phyloP scores from a whole-genome alignment of 2,113 vertebrate species.

The Crypturellus undulatus region DNA sequence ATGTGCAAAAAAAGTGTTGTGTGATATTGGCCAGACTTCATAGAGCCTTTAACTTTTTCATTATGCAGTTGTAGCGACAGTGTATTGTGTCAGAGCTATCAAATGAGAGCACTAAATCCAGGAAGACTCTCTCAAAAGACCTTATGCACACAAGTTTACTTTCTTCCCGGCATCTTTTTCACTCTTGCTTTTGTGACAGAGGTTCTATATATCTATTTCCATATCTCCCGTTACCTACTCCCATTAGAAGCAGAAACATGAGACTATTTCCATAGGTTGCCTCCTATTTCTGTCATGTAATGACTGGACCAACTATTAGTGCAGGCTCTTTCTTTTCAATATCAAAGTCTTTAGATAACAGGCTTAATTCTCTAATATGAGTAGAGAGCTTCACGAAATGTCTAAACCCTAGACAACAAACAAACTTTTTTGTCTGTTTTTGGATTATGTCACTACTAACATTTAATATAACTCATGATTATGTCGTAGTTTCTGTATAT shows the following conservation, averaged over 20 bases:
- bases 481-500: rapidly evolving
- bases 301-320: constrained; percentile 9
- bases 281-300: background rate
- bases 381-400: constrained; percentile 57
- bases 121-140: background rate
- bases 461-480: constrained; percentile 4
- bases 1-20: rapidly evolving
- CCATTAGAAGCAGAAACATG: background rate
- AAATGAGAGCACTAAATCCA: background rate
- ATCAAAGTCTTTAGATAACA: constrained; percentile 53
- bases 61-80: background rate
- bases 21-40: background rate
- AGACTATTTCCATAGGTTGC: background rate
- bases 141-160: background rate
- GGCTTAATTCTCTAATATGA: constrained; percentile 48
- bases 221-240: background rate
- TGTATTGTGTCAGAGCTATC: background rate
- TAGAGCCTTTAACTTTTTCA: background rate
- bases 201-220: background rate
- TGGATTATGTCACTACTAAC: constrained; percentile 4
- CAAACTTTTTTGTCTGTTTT: constrained; percentile 3
- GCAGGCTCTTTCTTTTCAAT: background rate
- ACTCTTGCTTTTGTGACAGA: background rate
- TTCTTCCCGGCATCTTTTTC: background rate
- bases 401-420: constrained; percentile 36